Evolutionary conservation across 2,113 vertebrate genomes (phyloP).

Genomic region (Pteropus alecto): DNA sequence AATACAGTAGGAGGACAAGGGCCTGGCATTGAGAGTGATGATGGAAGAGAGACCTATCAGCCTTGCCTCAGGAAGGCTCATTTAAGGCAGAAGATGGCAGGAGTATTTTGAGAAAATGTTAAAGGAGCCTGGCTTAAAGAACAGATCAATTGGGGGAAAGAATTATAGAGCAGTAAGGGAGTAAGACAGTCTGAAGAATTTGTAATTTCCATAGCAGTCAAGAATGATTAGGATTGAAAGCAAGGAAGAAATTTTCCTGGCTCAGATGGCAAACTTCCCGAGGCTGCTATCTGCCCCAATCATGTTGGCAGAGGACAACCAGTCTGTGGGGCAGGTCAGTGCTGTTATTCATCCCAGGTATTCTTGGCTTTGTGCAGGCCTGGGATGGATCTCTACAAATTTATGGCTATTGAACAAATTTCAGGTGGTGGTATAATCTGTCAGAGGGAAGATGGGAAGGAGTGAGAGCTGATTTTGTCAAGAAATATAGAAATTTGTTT

Average conservation of each 20-base stretch:
- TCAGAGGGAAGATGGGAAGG: background rate
- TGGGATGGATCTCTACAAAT: background rate
- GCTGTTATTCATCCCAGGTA: background rate
- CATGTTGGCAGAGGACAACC: background rate
- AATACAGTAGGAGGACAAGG: background rate
- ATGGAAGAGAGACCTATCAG: background rate
- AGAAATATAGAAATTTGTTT: background rate
- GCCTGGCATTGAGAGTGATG: background rate
- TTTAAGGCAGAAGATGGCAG: background rate
- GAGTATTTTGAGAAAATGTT: background rate
- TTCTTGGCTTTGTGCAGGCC: background rate
- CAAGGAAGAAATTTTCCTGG: background rate
- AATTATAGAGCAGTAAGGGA: background rate
- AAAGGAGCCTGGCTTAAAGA: background rate
- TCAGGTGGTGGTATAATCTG: background rate
- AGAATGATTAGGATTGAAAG: background rate
- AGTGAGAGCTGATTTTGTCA: background rate
- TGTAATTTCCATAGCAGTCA: background rate
- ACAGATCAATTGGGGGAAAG: background rate
- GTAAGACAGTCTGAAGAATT: background rate
- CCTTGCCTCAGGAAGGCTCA: background rate
- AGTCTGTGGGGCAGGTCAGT: background rate
- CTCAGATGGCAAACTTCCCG: background rate
- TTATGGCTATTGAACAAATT: background rate
- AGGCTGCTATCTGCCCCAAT: background rate